Conservation (phyloP, 1,140 invertebrate species). For the Sitobion miscanthi region DNA sequence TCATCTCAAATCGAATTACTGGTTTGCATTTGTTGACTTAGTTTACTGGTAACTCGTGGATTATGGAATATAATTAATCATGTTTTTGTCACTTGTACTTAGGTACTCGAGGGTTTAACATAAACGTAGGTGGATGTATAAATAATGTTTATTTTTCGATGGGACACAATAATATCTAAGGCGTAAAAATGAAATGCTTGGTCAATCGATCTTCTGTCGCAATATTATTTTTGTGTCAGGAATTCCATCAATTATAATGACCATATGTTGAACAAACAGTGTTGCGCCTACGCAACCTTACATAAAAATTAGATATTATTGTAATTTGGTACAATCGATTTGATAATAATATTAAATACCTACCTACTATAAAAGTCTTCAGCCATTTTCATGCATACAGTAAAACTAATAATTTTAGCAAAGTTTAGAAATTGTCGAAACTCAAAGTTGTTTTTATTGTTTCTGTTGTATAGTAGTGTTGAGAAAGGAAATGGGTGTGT, state of each 20-base stretch:
- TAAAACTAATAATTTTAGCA: no score
- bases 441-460: no score
- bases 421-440: no score
- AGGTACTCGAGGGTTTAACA: neutral
- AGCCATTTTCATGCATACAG: no score
- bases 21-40: neutral
- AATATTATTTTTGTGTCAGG: neutral
- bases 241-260: neutral
- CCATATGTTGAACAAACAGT: neutral
- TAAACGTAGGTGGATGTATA: neutral
- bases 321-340: neutral
- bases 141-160: slow-evolving; percentile 1
- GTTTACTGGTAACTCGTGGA: neutral
- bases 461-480: no score
- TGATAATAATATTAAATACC: neutral
- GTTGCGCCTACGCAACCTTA: neutral
- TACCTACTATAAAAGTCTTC: no score
- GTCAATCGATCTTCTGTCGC: neutral
- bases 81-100: neutral
- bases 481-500: no score
- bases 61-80: slow-evolving; percentile 10
- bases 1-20: neutral
- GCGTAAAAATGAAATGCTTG: neutral
- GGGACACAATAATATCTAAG: neutral
- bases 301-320: neutral